A percentile compares a stretch with the other conserved stretches of the same genome.
These are phyloP conservation scores for Apostichopus parvimensis DNA, from an alignment of 35 echinoderm and acorn worm genomes.

Conservation along the genomic window DNA sequence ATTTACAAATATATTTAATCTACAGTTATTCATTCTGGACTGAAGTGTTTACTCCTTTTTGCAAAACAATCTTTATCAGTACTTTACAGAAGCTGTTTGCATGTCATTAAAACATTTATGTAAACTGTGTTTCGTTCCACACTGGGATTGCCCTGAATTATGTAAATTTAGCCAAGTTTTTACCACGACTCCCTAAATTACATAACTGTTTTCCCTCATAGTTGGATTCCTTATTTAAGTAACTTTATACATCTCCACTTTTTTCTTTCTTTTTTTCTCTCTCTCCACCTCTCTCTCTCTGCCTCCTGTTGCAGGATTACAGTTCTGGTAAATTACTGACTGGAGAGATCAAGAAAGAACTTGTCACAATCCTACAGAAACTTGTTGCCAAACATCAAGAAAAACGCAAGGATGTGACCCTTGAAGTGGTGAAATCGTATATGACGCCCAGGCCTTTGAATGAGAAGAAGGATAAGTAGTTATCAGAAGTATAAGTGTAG, in stretches of 20 bases:
- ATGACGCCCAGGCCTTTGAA: slow-evolving; percentile 77
- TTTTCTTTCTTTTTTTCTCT: neutral
- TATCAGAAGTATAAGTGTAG: neutral
- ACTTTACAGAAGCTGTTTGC: no score
- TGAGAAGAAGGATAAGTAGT: slow-evolving; percentile 6
- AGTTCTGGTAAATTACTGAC: slow-evolving; percentile 84
- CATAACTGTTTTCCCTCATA: no score
- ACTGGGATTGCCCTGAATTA: no score
- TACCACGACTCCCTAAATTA: no score
- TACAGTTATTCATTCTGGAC: no score
- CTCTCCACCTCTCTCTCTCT: neutral
- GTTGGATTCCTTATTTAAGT: no score
- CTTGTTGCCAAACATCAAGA: slow-evolving; percentile 81
- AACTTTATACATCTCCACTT: neutral
- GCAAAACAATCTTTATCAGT: no score
- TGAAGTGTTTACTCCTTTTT: no score
- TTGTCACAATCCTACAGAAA: slow-evolving; percentile 85
- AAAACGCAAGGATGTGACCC: slow-evolving; percentile 83
- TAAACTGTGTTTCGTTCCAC: no score
- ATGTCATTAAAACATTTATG: no score
- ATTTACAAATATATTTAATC: no score
- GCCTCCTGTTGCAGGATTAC: slow-evolving; percentile 69
- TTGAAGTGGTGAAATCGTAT: slow-evolving; percentile 79
- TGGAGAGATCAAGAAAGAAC: slow-evolving; percentile 94
- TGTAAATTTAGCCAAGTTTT: no score